Percentiles rank a stretch among this genome's conserved stretches.
phyloP scores from a whole-genome alignment of 2,888 invertebrate species.

The Agrochola lota region DNA sequence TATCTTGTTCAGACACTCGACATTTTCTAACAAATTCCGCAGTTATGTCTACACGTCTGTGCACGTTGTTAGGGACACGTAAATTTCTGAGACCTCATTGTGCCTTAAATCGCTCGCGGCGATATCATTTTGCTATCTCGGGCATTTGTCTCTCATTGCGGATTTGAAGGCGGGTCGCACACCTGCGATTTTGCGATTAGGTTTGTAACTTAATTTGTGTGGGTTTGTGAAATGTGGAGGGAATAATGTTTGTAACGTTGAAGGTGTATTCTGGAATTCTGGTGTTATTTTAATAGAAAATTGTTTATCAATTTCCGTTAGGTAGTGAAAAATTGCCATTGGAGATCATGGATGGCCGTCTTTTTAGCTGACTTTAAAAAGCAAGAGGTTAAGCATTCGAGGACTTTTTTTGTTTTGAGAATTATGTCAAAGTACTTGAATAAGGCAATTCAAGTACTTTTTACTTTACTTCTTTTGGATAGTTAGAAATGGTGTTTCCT shows the following conservation, averaged over 20 bases:
- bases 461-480: neutral
- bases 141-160: conserved; percentile 82
- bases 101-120: conserved; percentile 78
- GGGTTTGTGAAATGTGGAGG: conserved; percentile 29
- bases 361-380: neutral
- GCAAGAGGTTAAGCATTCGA: neutral
- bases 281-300: neutral
- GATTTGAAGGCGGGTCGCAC: conserved; percentile 71
- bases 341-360: neutral
- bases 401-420: neutral
- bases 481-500: too few species aligned
- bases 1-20: conserved; percentile 60
- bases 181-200: conserved; percentile 46
- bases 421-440: too few species aligned
- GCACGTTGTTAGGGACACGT: conserved; percentile 54
- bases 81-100: conserved; percentile 77
- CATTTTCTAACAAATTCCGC: conserved; percentile 61
- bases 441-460: too few species aligned
- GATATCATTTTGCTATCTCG: conserved; percentile 81
- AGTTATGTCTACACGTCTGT: conserved; percentile 62
- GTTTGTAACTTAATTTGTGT: conserved; percentile 51
- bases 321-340: too few species aligned
- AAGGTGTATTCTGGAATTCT: neutral
- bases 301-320: neutral
- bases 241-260: neutral